phyloP scores from a whole-genome alignment of 2,888 invertebrate genomes.

The Ypsolopha sequella region DNA sequence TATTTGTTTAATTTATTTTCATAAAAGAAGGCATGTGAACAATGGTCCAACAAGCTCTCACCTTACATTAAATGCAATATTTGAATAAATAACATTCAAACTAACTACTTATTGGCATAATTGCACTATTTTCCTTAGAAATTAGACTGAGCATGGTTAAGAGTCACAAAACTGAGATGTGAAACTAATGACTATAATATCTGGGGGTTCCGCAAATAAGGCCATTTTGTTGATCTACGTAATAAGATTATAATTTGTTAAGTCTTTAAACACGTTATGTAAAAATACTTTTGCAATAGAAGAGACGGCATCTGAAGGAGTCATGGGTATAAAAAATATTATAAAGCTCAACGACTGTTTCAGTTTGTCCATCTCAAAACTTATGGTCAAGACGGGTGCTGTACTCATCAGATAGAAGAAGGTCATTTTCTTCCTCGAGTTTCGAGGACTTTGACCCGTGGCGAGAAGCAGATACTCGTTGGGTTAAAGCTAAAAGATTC shows the following conservation, averaged over 20 bases:
- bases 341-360: too few species aligned
- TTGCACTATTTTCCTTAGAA: conserved; percentile 21
- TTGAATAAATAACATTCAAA: conserved; percentile 37
- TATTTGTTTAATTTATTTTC: conserved; percentile 16
- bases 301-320: too few species aligned
- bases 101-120: conserved; percentile 38
- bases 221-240: conserved; percentile 13
- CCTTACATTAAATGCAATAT: conserved; percentile 27
- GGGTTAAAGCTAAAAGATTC: conserved; percentile 72
- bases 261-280: too few species aligned
- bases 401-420: conserved; percentile 66
- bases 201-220: conserved; percentile 19
- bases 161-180: conserved; percentile 48
- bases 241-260: too few species aligned
- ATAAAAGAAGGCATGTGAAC: conserved; percentile 56
- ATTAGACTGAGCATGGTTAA: conserved; percentile 46
- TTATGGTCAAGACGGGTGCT: conserved; percentile 43
- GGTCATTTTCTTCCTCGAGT: conserved; percentile 72
- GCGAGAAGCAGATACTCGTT: conserved; percentile 61
- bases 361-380: conserved; percentile 26
- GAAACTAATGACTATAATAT: background rate
- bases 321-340: too few species aligned
- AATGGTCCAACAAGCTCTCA: conserved; percentile 60
- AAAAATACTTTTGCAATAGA: too few species aligned
- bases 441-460: conserved; percentile 57